Evolutionary conservation across 2,888 invertebrate genomes (phyloP).

Genomic region (Geophilus truncorum): DNA sequence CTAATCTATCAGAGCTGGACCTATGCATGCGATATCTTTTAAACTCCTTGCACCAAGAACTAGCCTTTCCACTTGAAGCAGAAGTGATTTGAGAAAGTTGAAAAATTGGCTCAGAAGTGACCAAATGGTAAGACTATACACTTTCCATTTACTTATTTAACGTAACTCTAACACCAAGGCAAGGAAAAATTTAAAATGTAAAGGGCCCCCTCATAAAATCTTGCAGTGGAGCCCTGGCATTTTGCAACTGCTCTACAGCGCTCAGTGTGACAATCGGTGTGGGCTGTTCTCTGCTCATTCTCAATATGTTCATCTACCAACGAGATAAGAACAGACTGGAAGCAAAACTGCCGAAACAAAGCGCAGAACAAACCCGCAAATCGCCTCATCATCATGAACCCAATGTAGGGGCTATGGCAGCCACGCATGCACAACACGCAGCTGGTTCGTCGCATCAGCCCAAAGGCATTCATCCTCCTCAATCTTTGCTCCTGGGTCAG

Average conservation of each 20-base stretch:
- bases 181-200: too few relatives aligned
- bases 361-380: not conserved
- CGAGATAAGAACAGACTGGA: conserved; percentile 42
- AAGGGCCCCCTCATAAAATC: too few relatives aligned
- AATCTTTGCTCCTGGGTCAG: not conserved
- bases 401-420: conserved; percentile 9
- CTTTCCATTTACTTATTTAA: too few relatives aligned
- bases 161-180: too few relatives aligned
- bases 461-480: not conserved
- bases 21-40: too few relatives aligned
- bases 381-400: conserved; percentile 22
- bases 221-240: too few relatives aligned
- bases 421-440: not conserved
- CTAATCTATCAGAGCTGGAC: too few relatives aligned
- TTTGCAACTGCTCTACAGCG: conserved; percentile 87
- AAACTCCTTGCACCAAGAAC: too few relatives aligned
- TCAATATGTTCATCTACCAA: conserved; percentile 89
- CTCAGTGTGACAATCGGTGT: conserved; percentile 90
- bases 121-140: too few relatives aligned
- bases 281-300: conserved; percentile 82
- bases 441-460: not conserved
- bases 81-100: too few relatives aligned
- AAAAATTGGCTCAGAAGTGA: too few relatives aligned
- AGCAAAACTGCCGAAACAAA: conserved; percentile 36
- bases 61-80: too few relatives aligned